These are phyloP conservation scores for Osmerus mordax DNA, from an alignment of 2,113 vertebrate species.

Conservation along the genomic window DNA sequence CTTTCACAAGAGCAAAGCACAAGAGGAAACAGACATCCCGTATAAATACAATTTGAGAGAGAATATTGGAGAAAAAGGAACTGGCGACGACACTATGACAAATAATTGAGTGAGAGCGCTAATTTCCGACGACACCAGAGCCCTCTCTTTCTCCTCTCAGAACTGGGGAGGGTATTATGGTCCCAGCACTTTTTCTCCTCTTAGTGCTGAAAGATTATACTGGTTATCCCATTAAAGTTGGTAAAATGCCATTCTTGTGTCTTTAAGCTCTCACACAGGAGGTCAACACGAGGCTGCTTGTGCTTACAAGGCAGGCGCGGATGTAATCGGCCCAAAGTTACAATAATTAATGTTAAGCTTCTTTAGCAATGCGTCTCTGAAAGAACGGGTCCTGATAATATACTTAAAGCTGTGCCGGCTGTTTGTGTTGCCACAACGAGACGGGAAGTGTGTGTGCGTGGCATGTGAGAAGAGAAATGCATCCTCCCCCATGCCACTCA, in stretches of 20 bases:
- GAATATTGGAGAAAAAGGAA: neutral
- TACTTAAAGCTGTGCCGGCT: constrained; percentile 92
- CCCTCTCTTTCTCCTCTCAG: constrained; percentile 43
- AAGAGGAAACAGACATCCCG: too few relatives aligned
- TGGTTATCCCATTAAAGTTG: constrained; percentile 99
- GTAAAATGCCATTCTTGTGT: constrained; percentile 99
- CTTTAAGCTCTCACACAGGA: constrained; percentile 99
- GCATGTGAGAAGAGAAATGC: constrained; percentile 24
- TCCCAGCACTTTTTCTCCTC: constrained; percentile 91
- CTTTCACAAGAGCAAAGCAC: too few relatives aligned
- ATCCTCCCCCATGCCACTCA: constrained; percentile 81
- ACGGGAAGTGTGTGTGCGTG: constrained; percentile 24
- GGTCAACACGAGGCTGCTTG: constrained; percentile 99
- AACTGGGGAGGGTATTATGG: constrained; percentile 94
- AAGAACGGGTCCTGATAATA: constrained; percentile 97
- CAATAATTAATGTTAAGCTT: constrained; percentile 99
- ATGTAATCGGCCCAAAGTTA: constrained; percentile 99
- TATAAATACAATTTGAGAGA: neutral
- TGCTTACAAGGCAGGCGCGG: constrained; percentile 96
- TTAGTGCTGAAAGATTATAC: constrained; percentile 99
- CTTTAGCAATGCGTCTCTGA: constrained; percentile 99
- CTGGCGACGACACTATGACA: constrained; percentile 25
- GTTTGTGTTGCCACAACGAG: constrained; percentile 87
- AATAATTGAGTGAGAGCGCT: constrained; percentile 19
- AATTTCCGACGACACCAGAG: constrained; percentile 29